Evolutionary conservation across 2,113 vertebrate species (phyloP).

Genomic region (Istiophorus platypterus): DNA sequence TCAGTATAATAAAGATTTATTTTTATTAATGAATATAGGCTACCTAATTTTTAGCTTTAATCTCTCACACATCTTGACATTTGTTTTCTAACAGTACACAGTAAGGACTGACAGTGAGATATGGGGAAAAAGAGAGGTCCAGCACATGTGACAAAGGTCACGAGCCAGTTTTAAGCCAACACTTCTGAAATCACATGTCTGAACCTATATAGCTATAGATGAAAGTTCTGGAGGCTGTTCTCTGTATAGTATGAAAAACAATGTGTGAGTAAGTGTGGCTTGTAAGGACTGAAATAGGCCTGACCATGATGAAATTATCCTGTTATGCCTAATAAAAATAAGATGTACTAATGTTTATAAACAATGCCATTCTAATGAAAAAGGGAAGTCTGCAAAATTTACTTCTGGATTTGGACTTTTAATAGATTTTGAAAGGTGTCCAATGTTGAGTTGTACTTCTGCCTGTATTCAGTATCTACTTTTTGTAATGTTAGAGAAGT

Average conservation of each 20-base stretch:
- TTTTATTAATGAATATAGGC: background rate
- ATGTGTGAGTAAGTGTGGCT: no score
- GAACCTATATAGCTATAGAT: background rate
- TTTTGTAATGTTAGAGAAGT: background rate
- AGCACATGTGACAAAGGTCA: slow-evolving; percentile 45
- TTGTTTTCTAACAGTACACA: background rate
- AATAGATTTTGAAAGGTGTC: background rate
- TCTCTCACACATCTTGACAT: background rate
- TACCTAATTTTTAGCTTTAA: background rate
- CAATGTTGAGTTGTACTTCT: background rate
- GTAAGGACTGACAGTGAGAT: slow-evolving; percentile 20
- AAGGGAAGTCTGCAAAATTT: background rate
- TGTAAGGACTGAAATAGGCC: background rate
- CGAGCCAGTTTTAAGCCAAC: slow-evolving; percentile 24
- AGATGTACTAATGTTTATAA: background rate
- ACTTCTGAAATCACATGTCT: slow-evolving; percentile 23
- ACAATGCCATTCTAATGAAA: background rate
- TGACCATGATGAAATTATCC: background rate
- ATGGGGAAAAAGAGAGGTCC: background rate
- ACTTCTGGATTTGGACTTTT: background rate
- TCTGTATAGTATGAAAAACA: background rate
- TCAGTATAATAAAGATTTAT: background rate
- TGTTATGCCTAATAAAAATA: background rate
- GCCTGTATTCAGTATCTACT: background rate
- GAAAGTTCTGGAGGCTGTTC: background rate